Evolutionary conservation across 2,797 vertebrate species (phyloP), one percentile per base, ranked within the genome.

Genomic region (Centroberyx gerrardi): DNA sequence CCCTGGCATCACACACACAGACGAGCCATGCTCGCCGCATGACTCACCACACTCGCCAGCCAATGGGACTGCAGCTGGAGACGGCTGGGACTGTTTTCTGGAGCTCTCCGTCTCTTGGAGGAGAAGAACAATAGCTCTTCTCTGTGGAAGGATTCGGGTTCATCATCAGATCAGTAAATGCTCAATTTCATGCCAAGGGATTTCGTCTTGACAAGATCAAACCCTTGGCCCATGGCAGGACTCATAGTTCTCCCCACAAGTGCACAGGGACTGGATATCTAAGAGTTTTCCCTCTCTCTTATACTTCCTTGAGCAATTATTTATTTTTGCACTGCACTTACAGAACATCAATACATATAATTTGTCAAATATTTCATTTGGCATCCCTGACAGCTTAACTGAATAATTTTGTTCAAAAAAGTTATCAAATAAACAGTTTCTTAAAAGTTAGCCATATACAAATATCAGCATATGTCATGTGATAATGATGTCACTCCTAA

Each of bases 111-210:
- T 67, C 54, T 64, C 53, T 22, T 61, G 15, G 40, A 75, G 68
- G 14, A 68, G 29, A 67, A 27, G 59, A 72, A 66, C 17, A 77
- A 68, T 75, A 62, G 56, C 68, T 72, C 28, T 14, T 78, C 62
- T 67, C 13, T 74, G 48, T 80, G 61, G 29, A 64, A 72, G 60
- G 62, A 65, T 83, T 61, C 60, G 42, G 29, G 89, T 88, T 91
- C 76, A 90, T 90, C 83, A 81, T 84, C 86, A 87, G 66, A 90
- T 91, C 78, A 88, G 76, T 85, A 88, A 85, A 89, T 76, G 72
- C 78, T 86, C 76, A 83, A 63, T 87, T 86, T 81, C 83, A 88
- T 88, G 76, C 83, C 60, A 81, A 75, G 63, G 83, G 84, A 88
- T 91, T 86, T 80, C 49, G 53, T 38, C 8, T 38, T 72, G 49